Conservation (phyloP, 2,797 vertebrate genomes). For the Balearica regulorum region DNA sequence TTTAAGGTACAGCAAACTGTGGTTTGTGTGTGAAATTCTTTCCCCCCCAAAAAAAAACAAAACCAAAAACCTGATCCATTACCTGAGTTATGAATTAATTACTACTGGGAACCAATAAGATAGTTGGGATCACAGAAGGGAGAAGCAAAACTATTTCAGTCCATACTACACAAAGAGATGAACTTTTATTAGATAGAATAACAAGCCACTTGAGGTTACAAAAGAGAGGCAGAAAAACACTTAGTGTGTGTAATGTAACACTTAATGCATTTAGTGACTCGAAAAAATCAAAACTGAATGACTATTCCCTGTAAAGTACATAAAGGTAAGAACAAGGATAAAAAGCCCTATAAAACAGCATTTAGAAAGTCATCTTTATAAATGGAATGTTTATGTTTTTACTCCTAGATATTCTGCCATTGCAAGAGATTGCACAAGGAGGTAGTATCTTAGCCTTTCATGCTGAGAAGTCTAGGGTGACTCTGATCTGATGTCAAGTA, state of each 20-base stretch:
- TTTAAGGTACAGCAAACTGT: neutral
- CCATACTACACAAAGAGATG: neutral
- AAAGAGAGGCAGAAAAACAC: neutral
- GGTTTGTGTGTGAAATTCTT: neutral
- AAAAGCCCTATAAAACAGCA: neutral
- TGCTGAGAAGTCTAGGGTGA: neutral
- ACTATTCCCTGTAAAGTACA: neutral
- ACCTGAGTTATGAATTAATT: neutral
- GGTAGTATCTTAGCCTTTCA: neutral
- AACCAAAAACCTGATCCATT: neutral
- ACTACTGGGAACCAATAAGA: neutral
- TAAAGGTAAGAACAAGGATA: neutral
- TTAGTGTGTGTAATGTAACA: neutral
- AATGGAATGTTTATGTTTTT: neutral
- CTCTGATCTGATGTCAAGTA: neutral
- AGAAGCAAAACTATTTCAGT: neutral
- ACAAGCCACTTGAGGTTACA: neutral
- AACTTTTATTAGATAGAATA: neutral
- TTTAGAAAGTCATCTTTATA: neutral
- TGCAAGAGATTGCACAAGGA: neutral
- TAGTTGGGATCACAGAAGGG: neutral
- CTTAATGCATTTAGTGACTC: neutral
- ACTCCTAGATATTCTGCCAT: neutral
- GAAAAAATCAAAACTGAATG: neutral
- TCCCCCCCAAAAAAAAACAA: neutral